These are phyloP conservation scores for Xestoiulus laeticollis DNA, from an alignment of 2,888 invertebrate species.

Conservation along the genomic window DNA sequence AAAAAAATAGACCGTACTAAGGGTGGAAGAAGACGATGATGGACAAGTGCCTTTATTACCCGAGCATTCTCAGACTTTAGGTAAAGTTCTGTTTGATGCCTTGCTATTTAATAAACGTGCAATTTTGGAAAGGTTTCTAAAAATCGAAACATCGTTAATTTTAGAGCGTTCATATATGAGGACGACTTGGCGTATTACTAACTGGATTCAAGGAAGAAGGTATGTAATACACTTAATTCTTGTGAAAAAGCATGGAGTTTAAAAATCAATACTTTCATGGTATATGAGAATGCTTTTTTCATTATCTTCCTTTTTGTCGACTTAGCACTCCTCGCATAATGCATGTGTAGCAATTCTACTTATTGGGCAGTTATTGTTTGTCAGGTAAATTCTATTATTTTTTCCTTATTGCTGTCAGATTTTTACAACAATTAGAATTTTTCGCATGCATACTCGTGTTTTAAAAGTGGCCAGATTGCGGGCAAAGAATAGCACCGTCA, in stretches of 20 bases:
- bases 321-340: conserved; percentile 50
- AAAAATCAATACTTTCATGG: neutral
- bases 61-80: conserved; percentile 45
- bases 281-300: neutral
- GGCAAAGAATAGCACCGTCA: too few species aligned
- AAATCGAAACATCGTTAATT: neutral
- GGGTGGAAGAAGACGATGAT: conserved; percentile 6
- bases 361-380: conserved; percentile 19
- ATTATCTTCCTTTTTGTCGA: conserved; percentile 20
- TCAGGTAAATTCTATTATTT: neutral
- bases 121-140: neutral
- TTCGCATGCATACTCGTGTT: neutral
- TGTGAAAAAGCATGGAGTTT: neutral
- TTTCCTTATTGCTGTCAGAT: neutral
- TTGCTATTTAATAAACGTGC: neutral
- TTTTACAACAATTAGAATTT: conserved; percentile 12
- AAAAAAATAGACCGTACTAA: conserved; percentile 22
- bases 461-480: neutral
- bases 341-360: conserved; percentile 50
- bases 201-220: conserved; percentile 55
- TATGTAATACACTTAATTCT: neutral
- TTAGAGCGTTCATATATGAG: conserved; percentile 53
- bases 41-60: conserved; percentile 39
- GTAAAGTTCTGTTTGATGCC: neutral
- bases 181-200: conserved; percentile 52